Conservation (phyloP, 2,888 invertebrate genomes). For the Phanerotoma sp. region DNA sequence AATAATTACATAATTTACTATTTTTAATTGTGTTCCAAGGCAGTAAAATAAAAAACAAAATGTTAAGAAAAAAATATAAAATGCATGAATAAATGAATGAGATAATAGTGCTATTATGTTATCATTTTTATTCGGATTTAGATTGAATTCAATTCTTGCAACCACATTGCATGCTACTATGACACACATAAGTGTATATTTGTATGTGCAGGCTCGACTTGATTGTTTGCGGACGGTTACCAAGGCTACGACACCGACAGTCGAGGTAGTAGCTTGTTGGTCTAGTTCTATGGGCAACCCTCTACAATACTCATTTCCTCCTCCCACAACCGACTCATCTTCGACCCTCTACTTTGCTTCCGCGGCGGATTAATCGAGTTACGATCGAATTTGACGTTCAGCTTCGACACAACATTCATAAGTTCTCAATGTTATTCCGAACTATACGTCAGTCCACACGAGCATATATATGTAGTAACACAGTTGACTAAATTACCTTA, state of each 20-base stretch:
- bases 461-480: too few relatives aligned
- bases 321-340: constrained; percentile 15
- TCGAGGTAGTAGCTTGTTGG: constrained; percentile 32
- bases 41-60: too few relatives aligned
- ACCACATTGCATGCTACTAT: constrained; percentile 22
- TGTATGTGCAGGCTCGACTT: constrained; percentile 19
- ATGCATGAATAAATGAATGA: background rate
- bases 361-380: constrained; percentile 30
- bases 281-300: constrained; percentile 34
- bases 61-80: background rate
- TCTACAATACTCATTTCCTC: constrained; percentile 14
- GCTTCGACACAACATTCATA: constrained; percentile 14
- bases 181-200: constrained; percentile 2
- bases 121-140: constrained; percentile 7
- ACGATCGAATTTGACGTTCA: constrained; percentile 25
- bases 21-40: too few relatives aligned
- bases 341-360: constrained; percentile 15
- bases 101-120: background rate
- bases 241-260: constrained; percentile 32
- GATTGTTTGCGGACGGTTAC: constrained; percentile 36
- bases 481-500: too few relatives aligned
- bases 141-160: constrained; percentile 18
- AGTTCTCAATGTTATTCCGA: constrained; percentile 3
- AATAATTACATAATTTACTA: constrained; percentile 12
- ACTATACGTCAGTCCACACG: too few relatives aligned